Evolutionary conservation across 30 jellyfish, hydroid and myxozoan genomes (phyloP).

Genomic region (Nemopilema nomurai): DNA sequence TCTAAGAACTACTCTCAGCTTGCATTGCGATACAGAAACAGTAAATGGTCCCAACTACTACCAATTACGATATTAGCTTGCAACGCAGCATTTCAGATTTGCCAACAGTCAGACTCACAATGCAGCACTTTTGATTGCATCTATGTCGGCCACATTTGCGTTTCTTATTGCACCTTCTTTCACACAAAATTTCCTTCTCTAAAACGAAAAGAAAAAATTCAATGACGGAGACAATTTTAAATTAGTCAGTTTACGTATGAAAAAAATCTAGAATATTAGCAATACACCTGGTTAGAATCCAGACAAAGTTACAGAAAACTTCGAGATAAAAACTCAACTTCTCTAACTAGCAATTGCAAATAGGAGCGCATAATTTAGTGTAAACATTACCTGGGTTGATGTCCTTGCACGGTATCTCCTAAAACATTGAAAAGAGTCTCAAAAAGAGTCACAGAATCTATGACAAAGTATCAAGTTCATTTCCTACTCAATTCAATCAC

Average conservation of each 20-base stretch:
- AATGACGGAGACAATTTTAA: no score
- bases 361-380: no score
- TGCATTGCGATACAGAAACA: background rate
- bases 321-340: no score
- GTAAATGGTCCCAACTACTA: background rate
- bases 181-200: slow-evolving; percentile 72
- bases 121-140: slow-evolving; percentile 94
- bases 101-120: no score
- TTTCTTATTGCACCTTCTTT: slow-evolving; percentile 80
- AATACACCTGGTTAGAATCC: no score
- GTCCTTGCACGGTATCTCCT: slow-evolving; percentile 64
- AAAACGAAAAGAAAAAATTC: background rate
- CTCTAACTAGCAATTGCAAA: no score
- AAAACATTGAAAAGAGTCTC: background rate
- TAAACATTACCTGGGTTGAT: slow-evolving; percentile 56
- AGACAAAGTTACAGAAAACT: no score
- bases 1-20: no score
- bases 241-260: no score
- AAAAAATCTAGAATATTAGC: background rate
- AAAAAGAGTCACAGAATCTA: no score
- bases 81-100: background rate
- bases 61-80: background rate
- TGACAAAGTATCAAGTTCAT: no score
- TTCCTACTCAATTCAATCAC: slow-evolving; percentile 8
- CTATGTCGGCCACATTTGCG: slow-evolving; percentile 95